Evolutionary conservation across 2,113 vertebrate species (phyloP).

Genomic region (Sakesphorus luctuosus): DNA sequence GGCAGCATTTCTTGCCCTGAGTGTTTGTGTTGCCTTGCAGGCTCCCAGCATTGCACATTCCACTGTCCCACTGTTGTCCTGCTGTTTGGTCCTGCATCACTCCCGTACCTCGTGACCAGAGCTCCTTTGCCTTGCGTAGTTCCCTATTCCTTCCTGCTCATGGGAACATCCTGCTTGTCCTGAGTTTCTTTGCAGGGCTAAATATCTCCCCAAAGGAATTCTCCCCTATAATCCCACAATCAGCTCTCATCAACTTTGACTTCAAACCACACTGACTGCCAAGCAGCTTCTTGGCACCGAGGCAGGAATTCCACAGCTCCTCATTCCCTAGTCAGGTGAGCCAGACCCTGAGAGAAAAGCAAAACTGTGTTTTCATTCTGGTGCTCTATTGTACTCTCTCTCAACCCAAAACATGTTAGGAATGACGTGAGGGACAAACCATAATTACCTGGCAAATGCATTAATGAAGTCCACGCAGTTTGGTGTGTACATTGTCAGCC

Average conservation of each 20-base stretch:
- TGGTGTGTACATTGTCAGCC: fast-evolving
- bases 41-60: slow-evolving; percentile 80
- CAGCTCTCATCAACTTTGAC: slow-evolving; percentile 80
- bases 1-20: neutral
- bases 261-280: slow-evolving; percentile 73
- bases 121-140: slow-evolving; percentile 80
- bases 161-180: slow-evolving; percentile 77
- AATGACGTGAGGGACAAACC: neutral
- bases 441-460: neutral
- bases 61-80: slow-evolving; percentile 80
- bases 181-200: slow-evolving; percentile 78
- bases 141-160: slow-evolving; percentile 83
- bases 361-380: neutral
- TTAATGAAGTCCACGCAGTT: neutral
- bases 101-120: slow-evolving; percentile 77
- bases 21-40: neutral
- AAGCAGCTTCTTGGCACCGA: slow-evolving; percentile 78
- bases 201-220: slow-evolving; percentile 76
- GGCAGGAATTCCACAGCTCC: slow-evolving; percentile 37
- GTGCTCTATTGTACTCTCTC: neutral
- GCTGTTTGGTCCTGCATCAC: slow-evolving; percentile 82
- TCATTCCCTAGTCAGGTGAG: neutral
- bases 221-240: slow-evolving; percentile 69
- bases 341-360: neutral
- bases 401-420: neutral